These are phyloP conservation scores for Fragum whitleyi DNA, from an alignment of 2,888 invertebrate genomes.

Conservation along the genomic window DNA sequence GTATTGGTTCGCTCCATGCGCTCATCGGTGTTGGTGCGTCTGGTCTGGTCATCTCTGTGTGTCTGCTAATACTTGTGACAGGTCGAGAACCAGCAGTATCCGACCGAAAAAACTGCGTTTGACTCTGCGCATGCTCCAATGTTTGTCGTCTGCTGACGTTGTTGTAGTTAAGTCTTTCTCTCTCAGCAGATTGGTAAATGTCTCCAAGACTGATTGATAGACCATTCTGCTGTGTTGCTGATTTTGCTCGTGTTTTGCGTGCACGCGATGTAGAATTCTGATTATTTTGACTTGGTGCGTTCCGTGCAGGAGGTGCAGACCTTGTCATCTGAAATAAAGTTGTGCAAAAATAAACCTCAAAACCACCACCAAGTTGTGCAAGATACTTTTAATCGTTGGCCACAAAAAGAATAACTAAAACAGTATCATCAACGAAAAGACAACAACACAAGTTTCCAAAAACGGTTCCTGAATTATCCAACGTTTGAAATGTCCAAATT, in stretches of 20 bases:
- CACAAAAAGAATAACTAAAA: neutral
- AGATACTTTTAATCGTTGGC: neutral
- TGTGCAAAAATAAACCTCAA: neutral
- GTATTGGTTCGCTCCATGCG: constrained; percentile 69
- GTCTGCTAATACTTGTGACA: constrained; percentile 68
- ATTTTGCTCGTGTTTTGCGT: constrained; percentile 22
- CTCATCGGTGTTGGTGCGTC: constrained; percentile 67
- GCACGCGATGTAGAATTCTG: constrained; percentile 32
- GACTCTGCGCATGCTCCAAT: constrained; percentile 66
- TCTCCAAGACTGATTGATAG: constrained; percentile 67
- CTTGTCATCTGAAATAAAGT: constrained; percentile 58
- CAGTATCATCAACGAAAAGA: neutral
- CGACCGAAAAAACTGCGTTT: constrained; percentile 64
- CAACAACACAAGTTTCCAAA: neutral
- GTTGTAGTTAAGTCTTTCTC: constrained; percentile 66
- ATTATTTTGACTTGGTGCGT: constrained; percentile 21
- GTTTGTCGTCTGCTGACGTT: constrained; percentile 65
- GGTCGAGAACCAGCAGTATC: constrained; percentile 54
- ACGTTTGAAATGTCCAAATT: no score
- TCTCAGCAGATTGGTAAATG: constrained; percentile 68
- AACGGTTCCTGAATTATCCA: no score
- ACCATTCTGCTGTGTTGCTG: neutral
- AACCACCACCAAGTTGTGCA: neutral
- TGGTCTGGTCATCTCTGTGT: constrained; percentile 40
- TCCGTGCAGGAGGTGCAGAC: constrained; percentile 61